A percentile compares a stretch with the other conserved stretches of the same genome.
These are phyloP conservation scores for Neogobius melanostomus DNA, from an alignment of 2,113 vertebrate genomes.

Conservation along the genomic window DNA sequence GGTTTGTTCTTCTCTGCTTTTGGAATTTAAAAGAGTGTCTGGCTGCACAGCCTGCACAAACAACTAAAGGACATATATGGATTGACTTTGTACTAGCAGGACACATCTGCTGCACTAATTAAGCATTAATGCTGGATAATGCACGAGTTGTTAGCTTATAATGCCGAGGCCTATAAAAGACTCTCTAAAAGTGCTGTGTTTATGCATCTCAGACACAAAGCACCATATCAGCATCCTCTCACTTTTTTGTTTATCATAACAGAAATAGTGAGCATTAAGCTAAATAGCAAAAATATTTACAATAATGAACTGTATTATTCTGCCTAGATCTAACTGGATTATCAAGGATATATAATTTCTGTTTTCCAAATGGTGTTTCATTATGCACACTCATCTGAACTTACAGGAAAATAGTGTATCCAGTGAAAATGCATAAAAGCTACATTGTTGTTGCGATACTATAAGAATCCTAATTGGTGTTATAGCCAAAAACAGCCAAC, in stretches of 20 bases:
- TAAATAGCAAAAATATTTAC: background rate
- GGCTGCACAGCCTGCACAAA: background rate
- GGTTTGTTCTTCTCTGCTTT: conserved; percentile 5
- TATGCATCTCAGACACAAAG: background rate
- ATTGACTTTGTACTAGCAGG: conserved; percentile 11
- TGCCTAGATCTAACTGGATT: background rate
- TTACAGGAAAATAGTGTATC: too few relatives aligned
- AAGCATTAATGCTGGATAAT: conserved; percentile 5
- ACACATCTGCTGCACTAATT: conserved; percentile 22
- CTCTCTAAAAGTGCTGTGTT: conserved; percentile 2
- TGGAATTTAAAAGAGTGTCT: conserved; percentile 23
- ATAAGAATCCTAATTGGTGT: too few relatives aligned
- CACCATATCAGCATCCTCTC: background rate
- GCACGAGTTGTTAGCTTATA: conserved; percentile 8
- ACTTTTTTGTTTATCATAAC: background rate
- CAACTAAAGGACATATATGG: conserved; percentile 8
- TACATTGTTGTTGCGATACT: background rate
- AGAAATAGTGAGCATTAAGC: background rate
- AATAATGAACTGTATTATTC: background rate
- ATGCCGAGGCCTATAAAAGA: background rate
- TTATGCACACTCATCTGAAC: too few relatives aligned
- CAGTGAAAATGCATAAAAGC: background rate
- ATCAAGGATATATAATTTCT: background rate
- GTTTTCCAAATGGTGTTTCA: background rate
- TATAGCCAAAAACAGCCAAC: too few relatives aligned